Evolutionary conservation across 2,113 vertebrate genomes (phyloP).

Genomic region (Panthera leo): DNA sequence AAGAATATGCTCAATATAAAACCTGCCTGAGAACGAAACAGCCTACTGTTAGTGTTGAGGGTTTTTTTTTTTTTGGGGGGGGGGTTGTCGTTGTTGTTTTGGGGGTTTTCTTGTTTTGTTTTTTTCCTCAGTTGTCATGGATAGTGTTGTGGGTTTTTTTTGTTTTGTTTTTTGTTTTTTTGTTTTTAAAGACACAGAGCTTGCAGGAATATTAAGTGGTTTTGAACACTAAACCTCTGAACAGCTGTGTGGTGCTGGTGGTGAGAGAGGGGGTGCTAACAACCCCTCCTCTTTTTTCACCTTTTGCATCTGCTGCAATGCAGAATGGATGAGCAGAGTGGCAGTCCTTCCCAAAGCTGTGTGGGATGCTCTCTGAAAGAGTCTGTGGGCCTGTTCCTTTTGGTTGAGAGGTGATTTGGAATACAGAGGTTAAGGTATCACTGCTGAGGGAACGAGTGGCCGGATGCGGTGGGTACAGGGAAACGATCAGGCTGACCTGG

Average conservation of each 20-base stretch:
- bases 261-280: background rate
- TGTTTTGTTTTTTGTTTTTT: accelerated
- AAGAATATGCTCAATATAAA: background rate
- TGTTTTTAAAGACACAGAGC: background rate
- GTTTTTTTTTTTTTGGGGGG: background rate
- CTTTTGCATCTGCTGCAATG: background rate
- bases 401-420: background rate
- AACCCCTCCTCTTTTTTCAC: background rate
- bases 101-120: background rate
- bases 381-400: background rate
- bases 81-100: no score
- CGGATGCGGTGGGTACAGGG: background rate
- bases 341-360: background rate
- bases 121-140: conserved; percentile 36
- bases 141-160: background rate
- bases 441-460: background rate
- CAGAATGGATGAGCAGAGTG: background rate
- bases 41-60: background rate
- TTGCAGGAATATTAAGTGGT: background rate
- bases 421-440: no score
- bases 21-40: background rate
- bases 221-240: conserved; percentile 31
- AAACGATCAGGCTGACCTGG: background rate
- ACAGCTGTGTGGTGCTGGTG: background rate
- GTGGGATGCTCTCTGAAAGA: background rate